Evolutionary conservation across 2,797 vertebrate genomes (phyloP).

Genomic region (Buceros bicornis): DNA sequence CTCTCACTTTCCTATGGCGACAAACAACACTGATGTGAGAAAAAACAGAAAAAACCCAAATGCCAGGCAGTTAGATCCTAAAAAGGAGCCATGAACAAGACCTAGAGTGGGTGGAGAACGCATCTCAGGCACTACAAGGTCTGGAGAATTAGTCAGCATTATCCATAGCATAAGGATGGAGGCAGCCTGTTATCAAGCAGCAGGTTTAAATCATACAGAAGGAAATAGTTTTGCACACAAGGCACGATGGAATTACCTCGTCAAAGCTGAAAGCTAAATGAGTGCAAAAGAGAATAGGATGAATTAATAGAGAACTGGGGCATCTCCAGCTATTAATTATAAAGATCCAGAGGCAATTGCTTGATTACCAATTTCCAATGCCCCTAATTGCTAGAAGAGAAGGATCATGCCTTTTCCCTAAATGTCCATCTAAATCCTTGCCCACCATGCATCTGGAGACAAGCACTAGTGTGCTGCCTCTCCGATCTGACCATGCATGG

Average conservation of each 20-base stretch:
- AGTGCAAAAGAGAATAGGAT: background rate
- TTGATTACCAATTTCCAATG: background rate
- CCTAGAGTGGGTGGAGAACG: background rate
- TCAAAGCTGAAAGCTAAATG: background rate
- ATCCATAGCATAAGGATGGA: background rate
- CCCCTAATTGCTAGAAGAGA: background rate
- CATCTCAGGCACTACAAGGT: background rate
- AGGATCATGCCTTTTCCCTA: background rate
- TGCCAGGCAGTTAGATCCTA: background rate
- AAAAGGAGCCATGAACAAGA: constrained; percentile 40
- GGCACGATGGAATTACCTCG: background rate
- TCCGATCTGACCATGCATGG: background rate
- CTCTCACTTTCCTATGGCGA: background rate
- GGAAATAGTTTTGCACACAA: background rate
- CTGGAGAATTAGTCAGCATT: background rate
- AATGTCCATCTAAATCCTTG: background rate
- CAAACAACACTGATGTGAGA: background rate
- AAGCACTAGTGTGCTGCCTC: fast-evolving
- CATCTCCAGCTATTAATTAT: background rate
- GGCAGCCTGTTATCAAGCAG: background rate
- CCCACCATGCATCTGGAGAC: background rate
- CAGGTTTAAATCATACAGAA: constrained; percentile 20
- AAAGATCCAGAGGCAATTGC: background rate
- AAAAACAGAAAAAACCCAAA: background rate
- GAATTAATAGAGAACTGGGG: background rate